Conservation (phyloP, 2,113 vertebrate species). For the Neotragus pygmaeus region DNA sequence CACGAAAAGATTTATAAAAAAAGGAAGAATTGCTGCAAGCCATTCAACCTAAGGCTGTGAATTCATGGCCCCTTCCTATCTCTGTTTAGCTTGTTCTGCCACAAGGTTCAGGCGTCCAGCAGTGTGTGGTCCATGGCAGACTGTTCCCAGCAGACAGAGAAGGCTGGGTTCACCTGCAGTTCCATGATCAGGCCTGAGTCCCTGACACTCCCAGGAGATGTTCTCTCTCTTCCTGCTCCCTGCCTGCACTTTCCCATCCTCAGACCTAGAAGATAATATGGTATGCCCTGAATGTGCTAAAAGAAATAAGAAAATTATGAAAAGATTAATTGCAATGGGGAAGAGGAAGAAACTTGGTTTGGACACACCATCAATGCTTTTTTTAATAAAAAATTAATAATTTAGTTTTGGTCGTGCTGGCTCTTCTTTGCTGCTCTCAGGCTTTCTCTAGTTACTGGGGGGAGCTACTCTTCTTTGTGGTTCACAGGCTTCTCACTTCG, state of each 20-base stretch:
- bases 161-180: conserved; percentile 54
- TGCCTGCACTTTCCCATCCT: conserved; percentile 45
- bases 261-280: conserved; percentile 51
- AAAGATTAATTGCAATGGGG: background rate
- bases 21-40: conserved; percentile 12
- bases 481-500: background rate
- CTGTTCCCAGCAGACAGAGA: background rate
- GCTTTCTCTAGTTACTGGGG: background rate
- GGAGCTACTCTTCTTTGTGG: background rate
- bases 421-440: background rate
- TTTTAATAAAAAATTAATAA: background rate
- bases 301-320: conserved; percentile 2
- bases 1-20: background rate
- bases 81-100: conserved; percentile 4
- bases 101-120: background rate
- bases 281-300: conserved; percentile 58
- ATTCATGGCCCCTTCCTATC: background rate
- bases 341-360: background rate
- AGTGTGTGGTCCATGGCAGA: conserved; percentile 54
- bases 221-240: conserved; percentile 56
- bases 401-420: background rate
- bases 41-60: background rate
- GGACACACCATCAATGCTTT: background rate
- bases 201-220: conserved; percentile 36
- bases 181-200: conserved; percentile 54